Evolutionary conservation across 2,797 vertebrate species (phyloP).

Genomic region (Hyperoplus immaculatus): DNA sequence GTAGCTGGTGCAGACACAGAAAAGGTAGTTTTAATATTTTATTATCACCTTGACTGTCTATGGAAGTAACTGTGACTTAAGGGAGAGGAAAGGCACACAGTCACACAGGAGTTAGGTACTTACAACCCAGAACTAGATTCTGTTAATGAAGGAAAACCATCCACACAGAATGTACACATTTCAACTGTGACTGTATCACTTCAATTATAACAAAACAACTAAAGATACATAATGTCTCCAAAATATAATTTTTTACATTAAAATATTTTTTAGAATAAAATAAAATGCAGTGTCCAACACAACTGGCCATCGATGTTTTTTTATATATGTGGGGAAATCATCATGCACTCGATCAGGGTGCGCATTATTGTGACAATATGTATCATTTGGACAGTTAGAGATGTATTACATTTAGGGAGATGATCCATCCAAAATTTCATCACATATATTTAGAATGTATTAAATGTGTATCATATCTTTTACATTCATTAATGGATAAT

Average conservation of each 20-base stretch:
- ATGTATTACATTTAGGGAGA: constrained; percentile 55
- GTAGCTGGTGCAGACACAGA: background rate
- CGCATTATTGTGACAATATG: constrained; percentile 54
- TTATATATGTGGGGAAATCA: constrained; percentile 34
- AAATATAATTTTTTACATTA: background rate
- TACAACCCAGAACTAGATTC: background rate
- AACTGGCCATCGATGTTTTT: constrained; percentile 11
- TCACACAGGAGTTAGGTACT: background rate
- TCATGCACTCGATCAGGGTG: constrained; percentile 32
- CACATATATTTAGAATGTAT: constrained; percentile 48
- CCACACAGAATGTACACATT: background rate
- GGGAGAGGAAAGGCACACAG: constrained; percentile 11
- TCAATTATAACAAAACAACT: constrained; percentile 14
- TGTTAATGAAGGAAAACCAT: constrained; percentile 2
- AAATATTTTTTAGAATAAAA: background rate
- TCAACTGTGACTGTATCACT: constrained; percentile 17
- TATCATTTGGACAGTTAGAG: constrained; percentile 61
- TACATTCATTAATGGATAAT: constrained; percentile 75
- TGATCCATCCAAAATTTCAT: constrained; percentile 53
- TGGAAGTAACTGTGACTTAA: constrained; percentile 1
- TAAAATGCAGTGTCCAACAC: constrained; percentile 13
- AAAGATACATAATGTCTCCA: background rate
- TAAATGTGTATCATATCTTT: constrained; percentile 42
- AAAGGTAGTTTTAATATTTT: background rate
- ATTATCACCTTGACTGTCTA: background rate